Conservation (phyloP, 1,140 invertebrate species). For the Leptinotarsa lineolata region DNA sequence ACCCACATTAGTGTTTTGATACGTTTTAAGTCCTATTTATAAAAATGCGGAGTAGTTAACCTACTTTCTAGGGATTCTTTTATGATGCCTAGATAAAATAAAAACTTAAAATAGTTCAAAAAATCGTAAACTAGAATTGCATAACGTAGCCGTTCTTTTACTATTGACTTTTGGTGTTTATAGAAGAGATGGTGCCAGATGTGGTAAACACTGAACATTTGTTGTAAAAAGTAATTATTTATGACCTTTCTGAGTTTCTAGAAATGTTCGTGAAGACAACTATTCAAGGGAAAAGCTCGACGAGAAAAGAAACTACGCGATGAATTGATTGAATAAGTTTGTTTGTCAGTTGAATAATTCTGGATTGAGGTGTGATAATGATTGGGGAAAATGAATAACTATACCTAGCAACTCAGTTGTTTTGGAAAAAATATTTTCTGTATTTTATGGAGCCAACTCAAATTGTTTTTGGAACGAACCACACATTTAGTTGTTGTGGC, state of each 20-base stretch:
- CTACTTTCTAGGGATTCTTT: conserved; percentile 23
- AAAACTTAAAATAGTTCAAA: conserved; percentile 28
- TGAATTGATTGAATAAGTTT: too few species aligned
- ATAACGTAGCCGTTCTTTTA: conserved; percentile 18
- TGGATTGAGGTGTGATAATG: too few species aligned
- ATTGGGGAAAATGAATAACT: too few species aligned
- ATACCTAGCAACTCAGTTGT: too few species aligned
- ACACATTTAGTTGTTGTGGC: too few species aligned
- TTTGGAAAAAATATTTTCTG: too few species aligned
- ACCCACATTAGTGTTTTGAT: conserved; percentile 28
- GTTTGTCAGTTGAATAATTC: too few species aligned
- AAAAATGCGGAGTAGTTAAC: conserved; percentile 26
- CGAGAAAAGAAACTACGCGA: too few species aligned
- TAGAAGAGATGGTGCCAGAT: conserved; percentile 10
- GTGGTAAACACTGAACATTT: conserved; percentile 14
- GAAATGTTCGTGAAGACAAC: background rate
- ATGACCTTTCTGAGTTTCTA: background rate
- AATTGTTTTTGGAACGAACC: too few species aligned
- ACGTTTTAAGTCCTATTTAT: conserved; percentile 24
- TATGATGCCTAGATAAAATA: conserved; percentile 27
- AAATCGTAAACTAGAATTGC: conserved; percentile 23
- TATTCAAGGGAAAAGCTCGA: background rate
- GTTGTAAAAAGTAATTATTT: background rate
- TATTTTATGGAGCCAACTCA: too few species aligned
- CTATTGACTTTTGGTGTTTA: conserved; percentile 20